phyloP scores from a whole-genome alignment of 1,140 invertebrate genomes.

The Saccostrea echinata region DNA sequence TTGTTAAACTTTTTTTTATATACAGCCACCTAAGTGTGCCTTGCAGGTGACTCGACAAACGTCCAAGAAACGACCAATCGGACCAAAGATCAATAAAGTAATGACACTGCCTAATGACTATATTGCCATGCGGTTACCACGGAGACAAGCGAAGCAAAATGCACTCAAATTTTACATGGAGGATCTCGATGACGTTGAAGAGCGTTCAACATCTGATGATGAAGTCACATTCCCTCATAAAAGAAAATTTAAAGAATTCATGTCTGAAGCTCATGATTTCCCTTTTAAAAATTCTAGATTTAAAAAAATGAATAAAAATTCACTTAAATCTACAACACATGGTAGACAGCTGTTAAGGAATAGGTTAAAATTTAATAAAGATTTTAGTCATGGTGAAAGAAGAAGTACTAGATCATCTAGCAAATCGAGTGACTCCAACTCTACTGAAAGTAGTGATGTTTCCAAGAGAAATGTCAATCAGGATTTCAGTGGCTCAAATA shows the following conservation, averaged over 20 bases:
- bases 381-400: slow-evolving; percentile 31
- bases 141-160: slow-evolving; percentile 51
- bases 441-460: background rate
- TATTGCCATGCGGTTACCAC: slow-evolving; percentile 53
- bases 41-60: background rate
- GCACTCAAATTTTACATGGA: slow-evolving; percentile 49
- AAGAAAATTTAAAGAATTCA: slow-evolving; percentile 28
- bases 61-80: background rate
- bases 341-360: slow-evolving; percentile 40
- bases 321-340: slow-evolving; percentile 41
- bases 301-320: slow-evolving; percentile 44
- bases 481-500: background rate
- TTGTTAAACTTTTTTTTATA: slow-evolving; percentile 1
- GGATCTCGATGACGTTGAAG: slow-evolving; percentile 45
- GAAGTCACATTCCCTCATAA: slow-evolving; percentile 32
- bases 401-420: slow-evolving; percentile 24
- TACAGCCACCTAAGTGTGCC: background rate
- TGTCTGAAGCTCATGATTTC: slow-evolving; percentile 9
- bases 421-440: background rate
- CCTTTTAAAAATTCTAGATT: slow-evolving; percentile 48
- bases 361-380: slow-evolving; percentile 8
- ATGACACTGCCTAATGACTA: slow-evolving; percentile 38
- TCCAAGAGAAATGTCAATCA: background rate
- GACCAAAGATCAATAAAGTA: background rate
- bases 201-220: slow-evolving; percentile 21